Evolutionary conservation across 2,888 invertebrate genomes (phyloP), one percentile per base, ranked within the genome.

Genomic region (Aleiodes leptofemur): DNA sequence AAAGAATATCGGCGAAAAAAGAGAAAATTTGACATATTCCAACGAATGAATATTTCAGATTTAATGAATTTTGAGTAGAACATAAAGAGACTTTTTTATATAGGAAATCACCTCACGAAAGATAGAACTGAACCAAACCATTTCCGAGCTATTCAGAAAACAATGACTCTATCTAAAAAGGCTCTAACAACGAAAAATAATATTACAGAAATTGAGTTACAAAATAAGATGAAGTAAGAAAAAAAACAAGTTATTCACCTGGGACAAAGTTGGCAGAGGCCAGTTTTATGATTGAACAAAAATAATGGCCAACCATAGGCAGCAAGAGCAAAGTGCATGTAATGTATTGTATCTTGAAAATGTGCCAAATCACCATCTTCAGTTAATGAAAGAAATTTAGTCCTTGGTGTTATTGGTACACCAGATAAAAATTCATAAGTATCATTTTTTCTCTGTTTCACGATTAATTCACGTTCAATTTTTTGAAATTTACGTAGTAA

Each of bases 251-350:
- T 64, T 68, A 16, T 74, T 83, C 83, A 89, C 89, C 94, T 92
- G 48, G 95, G 92, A 87, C 95, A 92, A 66, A 96, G 90, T 84
- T 93, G 92, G 88, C 95, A 96, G 78, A 95, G 90, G 76, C 94
- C 95, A 66, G 93, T 92, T 53, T 93, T 92, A 86, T 94, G 92
- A 78, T 94, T 94, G 90, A 95, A 93, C 82, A 96, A 92, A 87
- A 94, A 96, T 91, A 96, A 93, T 64, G 96, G 96, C 96, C 96
- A 97, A 69, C 96, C 96, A 88, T 96, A 96, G 70, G 96, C 96
- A 51, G 95, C 94, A 76, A 96, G 92, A 55, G 96, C 96, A 87
- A 94, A 96, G 85, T 95, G 93, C 93, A 96, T 96, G 87, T 93
- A 96, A 89, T 96, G 95, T 81, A 96, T 94, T 80, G 95, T 94